Conservation (phyloP, 2,888 invertebrate species). For the Sesamia inferens region DNA sequence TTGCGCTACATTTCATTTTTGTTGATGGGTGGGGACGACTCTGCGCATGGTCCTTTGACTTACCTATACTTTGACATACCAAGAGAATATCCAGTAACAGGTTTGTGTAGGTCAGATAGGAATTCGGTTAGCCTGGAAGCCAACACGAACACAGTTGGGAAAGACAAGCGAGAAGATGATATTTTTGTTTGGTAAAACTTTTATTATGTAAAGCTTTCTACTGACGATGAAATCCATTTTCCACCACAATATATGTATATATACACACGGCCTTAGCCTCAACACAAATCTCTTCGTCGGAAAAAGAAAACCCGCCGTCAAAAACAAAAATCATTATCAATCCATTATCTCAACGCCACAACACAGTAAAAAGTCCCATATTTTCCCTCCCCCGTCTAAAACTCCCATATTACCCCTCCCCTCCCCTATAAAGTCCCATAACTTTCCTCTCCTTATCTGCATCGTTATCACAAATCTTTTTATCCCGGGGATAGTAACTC, state of each 20-base stretch:
- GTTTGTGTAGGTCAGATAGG: no score
- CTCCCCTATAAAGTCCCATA: slow-evolving; percentile 29
- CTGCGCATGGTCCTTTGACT: no score
- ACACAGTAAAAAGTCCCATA: slow-evolving; percentile 56
- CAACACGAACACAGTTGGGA: no score
- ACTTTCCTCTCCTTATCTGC: slow-evolving; percentile 53
- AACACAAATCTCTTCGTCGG: slow-evolving; percentile 35
- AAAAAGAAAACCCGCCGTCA: slow-evolving; percentile 32
- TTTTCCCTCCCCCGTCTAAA: slow-evolving; percentile 10
- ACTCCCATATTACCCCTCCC: slow-evolving; percentile 17
- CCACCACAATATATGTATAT: background rate
- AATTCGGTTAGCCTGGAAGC: no score
- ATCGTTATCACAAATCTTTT: slow-evolving; percentile 68
- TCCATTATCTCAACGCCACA: slow-evolving; percentile 53
- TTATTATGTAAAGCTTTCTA: no score
- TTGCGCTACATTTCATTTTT: no score
- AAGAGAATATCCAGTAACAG: no score
- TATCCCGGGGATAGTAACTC: slow-evolving; percentile 55
- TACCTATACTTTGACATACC: no score
- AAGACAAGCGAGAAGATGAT: no score
- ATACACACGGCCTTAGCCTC: background rate
- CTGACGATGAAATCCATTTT: background rate
- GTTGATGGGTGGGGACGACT: no score
- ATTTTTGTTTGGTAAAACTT: no score
- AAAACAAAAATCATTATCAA: slow-evolving; percentile 53